A percentile compares a stretch with the other conserved stretches of the same genome.
Conservation (phyloP, 2,888 invertebrate genomes). For the Pseudolycoriella hygida region DNA sequence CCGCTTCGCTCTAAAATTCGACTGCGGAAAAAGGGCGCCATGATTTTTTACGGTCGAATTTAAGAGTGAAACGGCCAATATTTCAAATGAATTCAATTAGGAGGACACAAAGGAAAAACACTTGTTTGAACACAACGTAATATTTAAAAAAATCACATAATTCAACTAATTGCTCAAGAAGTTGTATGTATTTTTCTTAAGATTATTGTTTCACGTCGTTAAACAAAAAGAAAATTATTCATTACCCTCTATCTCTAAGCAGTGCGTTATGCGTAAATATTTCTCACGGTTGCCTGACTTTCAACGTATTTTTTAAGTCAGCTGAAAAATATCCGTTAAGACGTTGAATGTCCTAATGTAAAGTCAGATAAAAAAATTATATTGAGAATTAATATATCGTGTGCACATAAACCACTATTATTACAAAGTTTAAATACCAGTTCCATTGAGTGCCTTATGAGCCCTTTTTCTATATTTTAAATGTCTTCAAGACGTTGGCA, state of each 20-base stretch:
- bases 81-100: no score
- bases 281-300: background rate
- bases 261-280: background rate
- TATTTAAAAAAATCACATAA: no score
- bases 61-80: no score
- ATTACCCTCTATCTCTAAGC: background rate
- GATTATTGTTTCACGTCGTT: background rate
- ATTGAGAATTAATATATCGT: background rate
- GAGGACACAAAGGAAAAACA: no score
- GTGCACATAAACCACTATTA: background rate
- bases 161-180: background rate
- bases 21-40: no score
- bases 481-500: slow-evolving; percentile 1
- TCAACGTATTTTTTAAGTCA: background rate
- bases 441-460: slow-evolving; percentile 1
- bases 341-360: background rate
- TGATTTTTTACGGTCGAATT: no score
- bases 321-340: slow-evolving; percentile 1
- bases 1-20: no score
- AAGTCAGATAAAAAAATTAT: background rate
- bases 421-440: slow-evolving; percentile 3
- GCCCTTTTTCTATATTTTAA: slow-evolving; percentile 2
- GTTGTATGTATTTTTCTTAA: background rate
- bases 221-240: background rate
- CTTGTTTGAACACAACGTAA: no score